These are phyloP conservation scores for Saguinus imperator DNA, from an alignment of 2,113 vertebrate genomes.

Conservation along the genomic window DNA sequence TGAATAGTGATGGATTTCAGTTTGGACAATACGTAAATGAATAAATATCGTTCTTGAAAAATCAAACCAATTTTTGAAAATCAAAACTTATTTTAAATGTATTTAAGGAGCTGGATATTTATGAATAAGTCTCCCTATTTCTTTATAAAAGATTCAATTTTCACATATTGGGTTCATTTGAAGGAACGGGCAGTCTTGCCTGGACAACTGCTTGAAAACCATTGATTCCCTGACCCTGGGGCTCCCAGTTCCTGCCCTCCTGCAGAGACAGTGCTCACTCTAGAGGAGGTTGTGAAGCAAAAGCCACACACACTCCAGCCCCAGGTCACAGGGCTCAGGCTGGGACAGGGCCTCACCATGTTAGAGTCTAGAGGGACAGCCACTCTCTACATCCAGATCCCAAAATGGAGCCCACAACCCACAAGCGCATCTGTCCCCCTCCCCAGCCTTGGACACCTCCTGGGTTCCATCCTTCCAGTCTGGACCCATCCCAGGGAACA, in stretches of 20 bases:
- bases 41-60: not conserved
- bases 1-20: not conserved
- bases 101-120: not conserved
- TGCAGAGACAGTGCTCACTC: not conserved
- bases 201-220: not conserved
- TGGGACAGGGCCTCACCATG: not conserved
- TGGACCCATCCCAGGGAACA: not conserved
- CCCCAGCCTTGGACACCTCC: not conserved
- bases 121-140: not conserved
- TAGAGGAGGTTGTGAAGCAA: not conserved
- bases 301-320: rapidly evolving
- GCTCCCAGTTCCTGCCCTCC: not conserved
- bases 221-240: not conserved
- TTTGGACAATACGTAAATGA: not conserved
- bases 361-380: not conserved
- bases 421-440: not conserved
- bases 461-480: not conserved
- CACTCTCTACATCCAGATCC: no score
- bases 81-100: not conserved
- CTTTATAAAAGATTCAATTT: not conserved
- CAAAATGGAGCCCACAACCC: rapidly evolving
- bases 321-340: not conserved
- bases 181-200: not conserved
- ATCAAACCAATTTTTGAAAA: not conserved
- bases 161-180: not conserved